Evolutionary conservation across 2,113 vertebrate species (phyloP), one percentile per base, ranked within the genome.

Genomic region (Caloenas nicobarica): DNA sequence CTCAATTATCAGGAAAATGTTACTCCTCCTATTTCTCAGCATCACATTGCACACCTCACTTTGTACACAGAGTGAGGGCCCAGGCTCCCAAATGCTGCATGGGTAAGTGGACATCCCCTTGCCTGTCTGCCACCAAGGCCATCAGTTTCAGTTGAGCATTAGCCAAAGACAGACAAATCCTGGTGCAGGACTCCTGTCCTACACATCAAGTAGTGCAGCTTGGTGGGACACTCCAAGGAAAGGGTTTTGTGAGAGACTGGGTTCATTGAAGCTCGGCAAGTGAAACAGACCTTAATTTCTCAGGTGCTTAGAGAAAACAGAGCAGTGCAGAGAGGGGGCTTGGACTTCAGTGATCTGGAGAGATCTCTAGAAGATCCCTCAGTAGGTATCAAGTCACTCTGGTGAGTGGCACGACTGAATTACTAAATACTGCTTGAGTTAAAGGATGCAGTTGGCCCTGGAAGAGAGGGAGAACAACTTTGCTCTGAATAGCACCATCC

Each of bases 151-250:
- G 7, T 2, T 51, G 68, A 68, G 33, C 5, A 1, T 44, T 40
- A 28, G 40, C 6, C 73, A 68, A 66, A 38, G 42, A 13, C 13
- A 17, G 38, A 4, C 3, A 3, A 34, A 29, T 8, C 24, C 62
- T 34, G 21, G 28, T 40, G 28, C 5, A 6, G 25, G 18, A 29
- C 4, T 84, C 31, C 40, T 76, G 44, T 56, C 61, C 38, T 61
- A 28, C 36, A 44, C 7, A 60, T 8, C 0, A 0, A 33, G 18
- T 7, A 48, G 7, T 26, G 36, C 53, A 71, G 29, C 19, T 42
- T 26, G 22, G 29, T 21, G 31, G 26, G 58, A 81, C 34, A 28
- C 2, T 50, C 29, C 46, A 48, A 61, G 31, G 22, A 80, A 72
- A 68, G 29, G 53, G 16, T 7, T 73, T 53, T 54, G 6, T 1